A percentile compares a stretch with the other conserved stretches of the same genome.
Conservation (phyloP, 2,113 vertebrate species). For the Petroica traversi region DNA sequence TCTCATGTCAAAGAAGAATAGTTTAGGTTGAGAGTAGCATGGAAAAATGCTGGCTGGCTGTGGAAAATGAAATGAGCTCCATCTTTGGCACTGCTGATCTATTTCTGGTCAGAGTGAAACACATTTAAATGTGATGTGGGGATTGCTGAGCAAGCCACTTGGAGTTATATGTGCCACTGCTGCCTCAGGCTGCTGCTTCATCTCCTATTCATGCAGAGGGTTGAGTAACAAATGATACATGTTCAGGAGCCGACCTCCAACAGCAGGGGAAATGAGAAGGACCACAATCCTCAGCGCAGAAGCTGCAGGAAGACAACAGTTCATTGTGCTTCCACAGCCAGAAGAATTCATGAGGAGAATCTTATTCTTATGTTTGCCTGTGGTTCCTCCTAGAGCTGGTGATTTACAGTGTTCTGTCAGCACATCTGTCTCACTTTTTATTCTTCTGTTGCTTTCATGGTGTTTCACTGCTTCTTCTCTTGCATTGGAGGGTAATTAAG, state of each 20-base stretch:
- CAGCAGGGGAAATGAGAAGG: neutral
- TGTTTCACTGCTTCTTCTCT: neutral
- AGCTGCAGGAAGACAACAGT: neutral
- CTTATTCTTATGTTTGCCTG: neutral
- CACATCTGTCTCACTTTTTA: neutral
- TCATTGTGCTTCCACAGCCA: neutral
- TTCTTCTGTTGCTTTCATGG: neutral
- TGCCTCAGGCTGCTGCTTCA: neutral
- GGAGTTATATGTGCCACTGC: neutral
- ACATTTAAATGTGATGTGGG: neutral
- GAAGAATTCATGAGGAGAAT: neutral
- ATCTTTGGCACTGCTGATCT: neutral
- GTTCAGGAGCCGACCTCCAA: neutral
- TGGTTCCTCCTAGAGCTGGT: neutral
- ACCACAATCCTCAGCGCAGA: neutral
- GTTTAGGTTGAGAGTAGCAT: neutral
- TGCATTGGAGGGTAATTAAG: neutral
- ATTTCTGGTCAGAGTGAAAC: neutral
- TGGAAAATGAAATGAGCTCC: neutral
- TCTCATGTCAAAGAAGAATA: neutral
- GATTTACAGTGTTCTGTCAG: neutral
- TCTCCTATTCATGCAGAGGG: neutral
- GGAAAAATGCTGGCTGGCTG: neutral
- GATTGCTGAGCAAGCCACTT: slow-evolving; percentile 15
- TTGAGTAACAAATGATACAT: neutral